Percentiles rank a stretch among this genome's conserved stretches.
Conservation (phyloP, 1,140 invertebrate genomes). For the Lineus longissimus region DNA sequence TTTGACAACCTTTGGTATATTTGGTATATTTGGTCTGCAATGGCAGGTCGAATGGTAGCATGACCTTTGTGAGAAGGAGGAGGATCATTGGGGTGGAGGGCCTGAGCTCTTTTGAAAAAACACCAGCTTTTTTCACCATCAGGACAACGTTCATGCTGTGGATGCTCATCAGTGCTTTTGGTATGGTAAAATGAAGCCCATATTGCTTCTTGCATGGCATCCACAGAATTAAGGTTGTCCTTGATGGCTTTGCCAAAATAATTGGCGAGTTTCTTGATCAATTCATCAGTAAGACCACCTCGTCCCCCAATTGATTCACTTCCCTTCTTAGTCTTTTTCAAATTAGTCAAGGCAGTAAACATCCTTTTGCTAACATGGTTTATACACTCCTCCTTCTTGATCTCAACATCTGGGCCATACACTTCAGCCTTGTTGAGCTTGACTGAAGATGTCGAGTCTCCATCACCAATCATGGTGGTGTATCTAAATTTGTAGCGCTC, state of each 20-base stretch:
- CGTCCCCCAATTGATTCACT: not conserved
- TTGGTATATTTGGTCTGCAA: not conserved
- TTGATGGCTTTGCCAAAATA: constrained; percentile 15
- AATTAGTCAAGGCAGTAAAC: constrained; percentile 8
- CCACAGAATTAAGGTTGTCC: constrained; percentile 8
- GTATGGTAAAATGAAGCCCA: constrained; percentile 12
- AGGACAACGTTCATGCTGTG: constrained; percentile 6
- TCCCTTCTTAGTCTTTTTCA: constrained; percentile 2
- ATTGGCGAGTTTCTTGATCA: constrained; percentile 4
- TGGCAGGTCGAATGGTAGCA: not conserved
- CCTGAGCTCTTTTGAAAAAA: constrained; percentile 5
- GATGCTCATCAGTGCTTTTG: constrained; percentile 6
- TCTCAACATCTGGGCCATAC: not conserved
- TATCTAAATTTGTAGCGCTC: not conserved
- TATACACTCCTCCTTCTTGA: constrained; percentile 12
- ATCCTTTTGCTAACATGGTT: constrained; percentile 14
- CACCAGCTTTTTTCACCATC: constrained; percentile 3
- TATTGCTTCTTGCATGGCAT: constrained; percentile 2
- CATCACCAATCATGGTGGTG: constrained; percentile 13
- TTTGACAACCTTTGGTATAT: constrained; percentile 3
- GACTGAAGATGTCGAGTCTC: not conserved
- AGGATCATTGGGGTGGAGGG: not conserved
- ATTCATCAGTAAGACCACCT: constrained; percentile 8
- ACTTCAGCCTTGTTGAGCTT: not conserved
- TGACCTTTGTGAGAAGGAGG: not conserved